Evolutionary conservation across 2,888 invertebrate species (phyloP).

Genomic region (Melipona beecheii): DNA sequence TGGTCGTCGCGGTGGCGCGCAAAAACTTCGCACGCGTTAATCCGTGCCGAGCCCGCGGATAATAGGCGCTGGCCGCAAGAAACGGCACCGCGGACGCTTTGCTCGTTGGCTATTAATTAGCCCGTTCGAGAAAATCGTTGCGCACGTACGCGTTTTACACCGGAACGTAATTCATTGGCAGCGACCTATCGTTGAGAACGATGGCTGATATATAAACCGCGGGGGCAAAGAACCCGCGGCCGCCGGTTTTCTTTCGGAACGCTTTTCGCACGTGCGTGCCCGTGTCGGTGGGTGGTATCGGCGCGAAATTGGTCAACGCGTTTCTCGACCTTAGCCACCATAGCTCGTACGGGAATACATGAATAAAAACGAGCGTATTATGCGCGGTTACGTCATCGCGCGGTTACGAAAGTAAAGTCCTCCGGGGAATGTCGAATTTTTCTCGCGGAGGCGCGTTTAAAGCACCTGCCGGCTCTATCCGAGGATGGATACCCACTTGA

Average conservation of each 20-base stretch:
- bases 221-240: background rate
- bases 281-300: conserved; percentile 14
- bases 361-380: conserved; percentile 49
- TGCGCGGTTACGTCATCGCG: conserved; percentile 35
- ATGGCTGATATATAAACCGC: conserved; percentile 7
- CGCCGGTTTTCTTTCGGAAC: background rate
- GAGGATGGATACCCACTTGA: conserved; percentile 36
- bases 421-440: conserved; percentile 33
- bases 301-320: background rate
- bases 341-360: conserved; percentile 42
- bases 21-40: conserved; percentile 61
- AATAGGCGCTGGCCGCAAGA: conserved; percentile 48
- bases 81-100: conserved; percentile 38
- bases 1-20: conserved; percentile 25
- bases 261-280: background rate
- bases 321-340: conserved; percentile 20
- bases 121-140: conserved; percentile 46
- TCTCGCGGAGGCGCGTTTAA: conserved; percentile 22
- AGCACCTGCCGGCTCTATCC: conserved; percentile 46
- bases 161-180: conserved; percentile 21
- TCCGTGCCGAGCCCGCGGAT: conserved; percentile 45
- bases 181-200: background rate
- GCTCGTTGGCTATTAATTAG: conserved; percentile 59
- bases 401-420: conserved; percentile 52
- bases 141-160: conserved; percentile 40